These are phyloP conservation scores for Eulimnadia texana DNA, from an alignment of 1,140 invertebrate species.

Conservation along the genomic window DNA sequence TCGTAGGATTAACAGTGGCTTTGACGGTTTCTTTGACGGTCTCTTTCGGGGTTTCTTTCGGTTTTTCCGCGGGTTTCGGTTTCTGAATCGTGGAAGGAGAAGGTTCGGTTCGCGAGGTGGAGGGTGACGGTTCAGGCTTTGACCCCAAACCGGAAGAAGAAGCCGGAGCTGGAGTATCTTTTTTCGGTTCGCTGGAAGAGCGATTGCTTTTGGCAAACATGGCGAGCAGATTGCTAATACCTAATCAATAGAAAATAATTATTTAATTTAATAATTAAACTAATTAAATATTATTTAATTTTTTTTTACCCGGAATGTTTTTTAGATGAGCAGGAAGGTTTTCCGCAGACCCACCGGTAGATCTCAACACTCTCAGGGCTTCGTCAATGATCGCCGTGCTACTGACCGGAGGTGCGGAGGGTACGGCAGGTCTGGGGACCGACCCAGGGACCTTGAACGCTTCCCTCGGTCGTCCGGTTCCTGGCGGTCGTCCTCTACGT, in stretches of 20 bases:
- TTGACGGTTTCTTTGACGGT: neutral
- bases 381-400: slow-evolving; percentile 3
- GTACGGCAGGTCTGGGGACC: neutral
- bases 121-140: neutral
- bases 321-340: slow-evolving; percentile 2
- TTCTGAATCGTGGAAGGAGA: neutral
- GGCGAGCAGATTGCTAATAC: neutral
- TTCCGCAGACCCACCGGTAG: neutral
- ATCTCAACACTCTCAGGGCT: neutral
- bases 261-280: too few relatives aligned
- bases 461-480: neutral
- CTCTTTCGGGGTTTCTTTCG: too few relatives aligned
- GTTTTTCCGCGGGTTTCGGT: neutral
- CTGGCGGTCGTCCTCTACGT: slow-evolving; percentile 2
- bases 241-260: neutral
- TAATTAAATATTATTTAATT: too few relatives aligned
- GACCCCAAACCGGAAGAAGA: neutral
- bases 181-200: neutral
- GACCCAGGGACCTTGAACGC: neutral
- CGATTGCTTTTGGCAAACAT: neutral
- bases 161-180: neutral
- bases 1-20: neutral
- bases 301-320: slow-evolving; percentile 2
- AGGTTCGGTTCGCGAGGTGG: neutral
- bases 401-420: neutral